Evolutionary conservation across 2,888 invertebrate species (phyloP), one percentile per base, ranked within the genome.

Genomic region (Cistogaster globosa): DNA sequence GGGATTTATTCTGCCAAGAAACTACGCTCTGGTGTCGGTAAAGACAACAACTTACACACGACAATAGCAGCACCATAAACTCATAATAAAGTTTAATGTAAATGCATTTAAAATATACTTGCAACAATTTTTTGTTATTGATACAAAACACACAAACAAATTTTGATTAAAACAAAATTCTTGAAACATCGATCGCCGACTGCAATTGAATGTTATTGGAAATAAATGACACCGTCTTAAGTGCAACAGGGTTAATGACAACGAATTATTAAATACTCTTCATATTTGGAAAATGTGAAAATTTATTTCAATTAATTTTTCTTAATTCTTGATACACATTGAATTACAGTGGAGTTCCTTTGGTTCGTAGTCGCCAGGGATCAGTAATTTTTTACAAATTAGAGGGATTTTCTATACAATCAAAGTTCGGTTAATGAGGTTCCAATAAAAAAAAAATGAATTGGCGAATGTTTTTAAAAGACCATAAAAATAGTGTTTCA

Each of bases 31-130:
- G 76, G 76, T 76, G 63, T 76, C 76, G 69, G 65, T 76, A 76
- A 82, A 76, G 76, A 71, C 76, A 65, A 63, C 82, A 53, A 57
- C 51, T 26, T 26, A 26, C 26, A 26, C 26, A 26, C 26, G 63
- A 75, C 63, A 85, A 78, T 71, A 82, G 51, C 74, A 81, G 63
- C 87, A 87, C 78, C 86, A 85, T 84, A 87, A 87, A 88, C 90
- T 89, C 90, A 89, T 91, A 90, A 91, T 90, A 90, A 91, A 91
- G 91, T 90, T 79, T 91, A 91, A 91, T 91, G 91, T 91, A 91
- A 91, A 90, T 91, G 90, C 89, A 90, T 91, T 89, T 90, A 89
- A 90, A 91, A 91, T 90, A 90, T 88, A 91, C 90, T 89, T 87
- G 83, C 69, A 80, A 78, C 79, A 86, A 74, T 77, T 83, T 83